A percentile compares a stretch with the other conserved stretches of the same genome.
Conservation (phyloP, 2,113 vertebrate species). For the Camelus bactrianus region DNA sequence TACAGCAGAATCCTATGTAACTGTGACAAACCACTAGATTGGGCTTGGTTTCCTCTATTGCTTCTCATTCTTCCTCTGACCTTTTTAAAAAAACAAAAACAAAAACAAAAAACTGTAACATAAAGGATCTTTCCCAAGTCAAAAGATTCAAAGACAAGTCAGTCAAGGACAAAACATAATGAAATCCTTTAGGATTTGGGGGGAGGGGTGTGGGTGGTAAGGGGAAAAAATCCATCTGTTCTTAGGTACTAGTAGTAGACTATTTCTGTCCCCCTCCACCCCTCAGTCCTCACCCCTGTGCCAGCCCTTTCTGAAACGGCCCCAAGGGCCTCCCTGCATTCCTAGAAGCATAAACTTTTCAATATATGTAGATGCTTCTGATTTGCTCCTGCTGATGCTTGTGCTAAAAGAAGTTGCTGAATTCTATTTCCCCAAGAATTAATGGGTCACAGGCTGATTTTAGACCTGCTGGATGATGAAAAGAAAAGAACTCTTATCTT, state of each 20-base stretch:
- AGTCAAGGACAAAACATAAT: neutral
- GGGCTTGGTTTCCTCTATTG: neutral
- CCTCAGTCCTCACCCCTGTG: neutral
- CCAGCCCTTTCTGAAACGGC: neutral
- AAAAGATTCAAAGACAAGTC: neutral
- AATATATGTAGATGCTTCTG: neutral
- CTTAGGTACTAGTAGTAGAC: neutral
- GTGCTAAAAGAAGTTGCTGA: slow-evolving; percentile 6
- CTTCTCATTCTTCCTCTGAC: neutral
- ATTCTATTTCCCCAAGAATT: neutral
- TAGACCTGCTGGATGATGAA: neutral
- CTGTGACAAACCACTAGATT: neutral
- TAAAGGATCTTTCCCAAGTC: neutral
- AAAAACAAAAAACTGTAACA: neutral
- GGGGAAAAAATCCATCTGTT: neutral
- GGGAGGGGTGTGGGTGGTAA: neutral
- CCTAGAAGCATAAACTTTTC: neutral
- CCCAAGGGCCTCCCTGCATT: neutral
- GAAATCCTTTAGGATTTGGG: neutral
- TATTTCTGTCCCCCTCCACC: neutral
- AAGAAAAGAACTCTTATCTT: slow-evolving; percentile 28
- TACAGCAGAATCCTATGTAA: neutral
- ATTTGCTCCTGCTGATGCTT: neutral
- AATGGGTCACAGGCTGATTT: neutral
- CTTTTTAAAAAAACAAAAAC: neutral